These are phyloP conservation scores for Danaus plexippus DNA, from an alignment of 1,140 invertebrate species.

Conservation along the genomic window DNA sequence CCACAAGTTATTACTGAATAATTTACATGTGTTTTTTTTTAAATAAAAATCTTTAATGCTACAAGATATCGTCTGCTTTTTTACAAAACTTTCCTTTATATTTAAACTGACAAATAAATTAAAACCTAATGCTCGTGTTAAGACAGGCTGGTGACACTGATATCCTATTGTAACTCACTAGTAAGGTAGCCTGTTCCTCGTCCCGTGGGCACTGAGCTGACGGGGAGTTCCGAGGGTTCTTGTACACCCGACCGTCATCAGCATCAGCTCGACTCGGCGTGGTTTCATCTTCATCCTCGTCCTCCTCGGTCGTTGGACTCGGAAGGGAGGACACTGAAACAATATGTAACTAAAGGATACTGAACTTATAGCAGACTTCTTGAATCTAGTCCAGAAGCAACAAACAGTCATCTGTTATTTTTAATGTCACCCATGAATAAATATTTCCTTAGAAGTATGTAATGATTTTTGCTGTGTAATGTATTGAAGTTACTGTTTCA, in stretches of 20 bases:
- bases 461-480: too few relatives aligned
- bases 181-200: conserved; percentile 75
- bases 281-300: conserved; percentile 76
- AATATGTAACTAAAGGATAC: conserved; percentile 3
- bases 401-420: too few relatives aligned
- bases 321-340: conserved; percentile 53
- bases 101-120: too few relatives aligned
- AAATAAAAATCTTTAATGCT: too few relatives aligned
- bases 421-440: too few relatives aligned
- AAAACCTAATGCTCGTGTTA: conserved; percentile 1
- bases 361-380: too few relatives aligned
- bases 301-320: conserved; percentile 58
- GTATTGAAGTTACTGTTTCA: too few relatives aligned
- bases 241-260: conserved; percentile 84
- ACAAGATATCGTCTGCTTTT: too few relatives aligned
- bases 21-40: too few relatives aligned
- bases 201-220: conserved; percentile 86
- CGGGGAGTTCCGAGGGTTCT: conserved; percentile 90
- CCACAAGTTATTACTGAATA: background rate
- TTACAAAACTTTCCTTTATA: too few relatives aligned
- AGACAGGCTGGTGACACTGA: background rate
- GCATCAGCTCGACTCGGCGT: conserved; percentile 73
- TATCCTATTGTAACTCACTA: conserved; percentile 48
- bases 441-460: too few relatives aligned
- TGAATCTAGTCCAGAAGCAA: too few relatives aligned